phyloP scores from a whole-genome alignment of 2,888 invertebrate species.

The Campoletis raptor region DNA sequence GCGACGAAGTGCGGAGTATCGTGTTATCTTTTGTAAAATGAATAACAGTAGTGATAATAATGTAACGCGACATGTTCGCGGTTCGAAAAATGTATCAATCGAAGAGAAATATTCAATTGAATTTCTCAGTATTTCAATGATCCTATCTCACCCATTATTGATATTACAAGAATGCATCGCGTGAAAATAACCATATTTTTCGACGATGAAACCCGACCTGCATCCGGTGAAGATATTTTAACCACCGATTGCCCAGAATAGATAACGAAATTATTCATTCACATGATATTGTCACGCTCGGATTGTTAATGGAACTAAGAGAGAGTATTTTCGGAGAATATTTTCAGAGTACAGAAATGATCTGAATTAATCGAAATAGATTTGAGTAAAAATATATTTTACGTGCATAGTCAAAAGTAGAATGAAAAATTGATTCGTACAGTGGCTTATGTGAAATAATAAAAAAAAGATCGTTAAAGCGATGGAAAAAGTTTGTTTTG shows the following conservation, averaged over 20 bases:
- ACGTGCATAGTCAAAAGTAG: not conserved
- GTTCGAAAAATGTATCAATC: too few relatives aligned
- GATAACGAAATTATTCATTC: conserved; percentile 6
- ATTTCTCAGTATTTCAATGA: not conserved
- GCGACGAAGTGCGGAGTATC: too few relatives aligned
- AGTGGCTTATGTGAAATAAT: not conserved
- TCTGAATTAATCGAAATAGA: not conserved
- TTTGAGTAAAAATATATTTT: conserved; percentile 16
- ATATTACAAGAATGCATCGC: not conserved
- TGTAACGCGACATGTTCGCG: too few relatives aligned
- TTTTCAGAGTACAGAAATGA: not conserved
- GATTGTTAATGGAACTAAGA: not conserved
- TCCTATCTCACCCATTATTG: not conserved
- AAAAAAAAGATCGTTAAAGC: conserved; percentile 37
- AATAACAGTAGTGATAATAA: too few relatives aligned
- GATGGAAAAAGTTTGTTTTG: conserved; percentile 25
- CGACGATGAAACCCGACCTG: not conserved
- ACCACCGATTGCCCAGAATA: not conserved
- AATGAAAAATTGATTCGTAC: not conserved
- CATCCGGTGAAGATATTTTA: not conserved
- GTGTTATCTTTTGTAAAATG: too few relatives aligned
- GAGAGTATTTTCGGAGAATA: not conserved
- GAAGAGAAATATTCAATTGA: not conserved
- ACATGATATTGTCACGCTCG: not conserved
- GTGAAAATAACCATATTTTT: not conserved